Evolutionary conservation across 2,888 invertebrate genomes (phyloP).

Genomic region (Terebella lapidaria): DNA sequence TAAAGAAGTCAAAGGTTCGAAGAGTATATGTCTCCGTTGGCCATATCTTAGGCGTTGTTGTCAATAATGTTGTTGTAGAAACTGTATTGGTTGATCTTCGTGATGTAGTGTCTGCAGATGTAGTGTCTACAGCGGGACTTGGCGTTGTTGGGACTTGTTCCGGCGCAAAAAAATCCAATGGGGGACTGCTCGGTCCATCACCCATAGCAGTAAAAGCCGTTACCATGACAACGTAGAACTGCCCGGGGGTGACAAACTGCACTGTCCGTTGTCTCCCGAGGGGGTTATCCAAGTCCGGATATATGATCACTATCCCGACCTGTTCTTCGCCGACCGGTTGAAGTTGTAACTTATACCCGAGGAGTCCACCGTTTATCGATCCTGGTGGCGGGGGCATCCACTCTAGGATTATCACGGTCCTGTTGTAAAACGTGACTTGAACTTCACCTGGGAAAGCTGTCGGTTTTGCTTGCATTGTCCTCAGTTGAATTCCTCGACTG

Average conservation of each 20-base stretch:
- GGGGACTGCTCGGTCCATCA: background rate
- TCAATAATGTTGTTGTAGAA: background rate
- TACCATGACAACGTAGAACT: background rate
- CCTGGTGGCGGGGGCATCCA: background rate
- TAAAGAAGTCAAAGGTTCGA: too few species aligned
- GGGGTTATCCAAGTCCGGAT: too few species aligned
- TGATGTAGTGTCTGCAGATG: background rate
- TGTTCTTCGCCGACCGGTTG: background rate
- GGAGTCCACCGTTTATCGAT: background rate
- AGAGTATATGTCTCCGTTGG: too few species aligned
- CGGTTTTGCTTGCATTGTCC: background rate
- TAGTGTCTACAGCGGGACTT: background rate
- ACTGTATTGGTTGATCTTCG: background rate
- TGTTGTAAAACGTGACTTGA: background rate
- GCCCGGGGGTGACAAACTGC: background rate
- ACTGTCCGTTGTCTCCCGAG: background rate
- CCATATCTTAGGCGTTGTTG: too few species aligned
- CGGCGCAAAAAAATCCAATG: too few species aligned
- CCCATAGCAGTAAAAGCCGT: background rate
- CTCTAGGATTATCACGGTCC: background rate
- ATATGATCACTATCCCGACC: background rate
- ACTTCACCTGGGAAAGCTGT: background rate
- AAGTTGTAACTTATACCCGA: background rate
- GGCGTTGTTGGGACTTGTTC: background rate
- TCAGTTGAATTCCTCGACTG: background rate